Conservation (phyloP, 2,797 vertebrate genomes). For the Anabas testudineus region DNA sequence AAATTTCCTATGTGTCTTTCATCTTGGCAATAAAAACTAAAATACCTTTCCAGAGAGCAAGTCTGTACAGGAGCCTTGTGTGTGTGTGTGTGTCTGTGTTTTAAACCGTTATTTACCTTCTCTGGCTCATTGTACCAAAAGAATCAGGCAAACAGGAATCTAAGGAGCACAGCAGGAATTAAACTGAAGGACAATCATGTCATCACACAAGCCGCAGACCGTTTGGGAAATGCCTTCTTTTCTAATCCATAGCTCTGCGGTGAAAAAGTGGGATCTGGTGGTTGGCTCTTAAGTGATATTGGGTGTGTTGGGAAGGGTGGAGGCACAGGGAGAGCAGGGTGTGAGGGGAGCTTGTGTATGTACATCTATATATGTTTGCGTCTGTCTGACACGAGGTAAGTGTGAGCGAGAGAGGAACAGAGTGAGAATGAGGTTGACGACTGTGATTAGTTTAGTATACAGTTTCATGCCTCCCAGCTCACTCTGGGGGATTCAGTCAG, state of each 20-base stretch:
- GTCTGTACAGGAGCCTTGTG: slow-evolving; percentile 56
- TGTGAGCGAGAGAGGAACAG: slow-evolving; percentile 12
- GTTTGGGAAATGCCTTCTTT: slow-evolving; percentile 72
- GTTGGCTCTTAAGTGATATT: slow-evolving; percentile 55
- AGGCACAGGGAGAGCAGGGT: slow-evolving; percentile 10
- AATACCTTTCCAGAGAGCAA: slow-evolving; percentile 61
- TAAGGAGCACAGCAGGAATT: slow-evolving; percentile 60
- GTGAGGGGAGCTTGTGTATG: slow-evolving; percentile 4
- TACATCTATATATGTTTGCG: slow-evolving; percentile 38
- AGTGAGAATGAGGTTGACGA: slow-evolving; percentile 47
- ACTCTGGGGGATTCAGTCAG: slow-evolving; percentile 55
- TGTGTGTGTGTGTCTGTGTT: too few relatives aligned
- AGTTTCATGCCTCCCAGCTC: slow-evolving; percentile 71
- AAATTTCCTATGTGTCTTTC: slow-evolving; percentile 70
- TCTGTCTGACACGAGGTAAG: slow-evolving; percentile 28
- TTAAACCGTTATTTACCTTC: slow-evolving; percentile 71
- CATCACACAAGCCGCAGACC: slow-evolving; percentile 72
- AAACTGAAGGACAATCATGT: slow-evolving; percentile 77
- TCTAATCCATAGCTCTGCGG: slow-evolving; percentile 73
- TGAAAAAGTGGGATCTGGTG: slow-evolving; percentile 63
- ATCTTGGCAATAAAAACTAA: slow-evolving; percentile 67
- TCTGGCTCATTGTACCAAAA: slow-evolving; percentile 41
- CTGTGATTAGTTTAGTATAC: slow-evolving; percentile 55
- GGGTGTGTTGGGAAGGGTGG: slow-evolving; percentile 63
- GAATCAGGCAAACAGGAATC: slow-evolving; percentile 50